Base-by-base conservation (phyloP, 1,140 invertebrate genomes). In the Cydia splendana region DNA sequence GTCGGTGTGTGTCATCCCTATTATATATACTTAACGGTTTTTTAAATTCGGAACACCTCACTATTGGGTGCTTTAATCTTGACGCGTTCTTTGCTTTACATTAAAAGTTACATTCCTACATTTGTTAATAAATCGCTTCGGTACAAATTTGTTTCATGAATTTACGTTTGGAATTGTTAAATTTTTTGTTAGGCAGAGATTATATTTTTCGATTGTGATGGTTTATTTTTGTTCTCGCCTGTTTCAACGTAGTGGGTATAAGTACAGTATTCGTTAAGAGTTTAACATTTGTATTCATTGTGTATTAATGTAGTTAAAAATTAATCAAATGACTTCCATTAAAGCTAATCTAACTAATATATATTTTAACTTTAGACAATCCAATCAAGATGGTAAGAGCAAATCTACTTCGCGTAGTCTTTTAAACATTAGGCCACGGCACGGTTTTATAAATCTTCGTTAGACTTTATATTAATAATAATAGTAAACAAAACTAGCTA, bases 141-240 rank as follows among this genome's bases (percentile, higher is more conserved):
- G 78, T 81, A 80, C 81, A 78, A 78, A 79, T 77, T 24, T 82
- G 76, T 78, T 77, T 79, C 74, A 65, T 76, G 51, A 15, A 57
- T 74, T 24, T 76, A 51, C 62, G 82, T 77, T 85, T 87, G 85
- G 86, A 88, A 89, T 91, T 91, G 89, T 90, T 92, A 75, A 85
- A 89, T 83, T 83, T 84, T 86, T 75, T 85, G 79, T 87, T 86
- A 86, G 73, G 82, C 85, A 90, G 85, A 91, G 86, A 87, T 89
- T 88, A 91, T 92, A 92, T 92, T 92, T 92, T 92, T 92, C 83
- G 90, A 92, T 90, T 89, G n/a, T 87, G 88, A 89, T 88, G 87
- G 82, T 82, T 89, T 88, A 84, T 86, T 81, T 77, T 87, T 85
- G 83, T 89, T 86, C 79, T 79, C 81, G 77, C 76, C 87, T 91